Evolutionary conservation across 2,888 invertebrate genomes (phyloP).

Genomic region (Toxonevra muliebris): DNA sequence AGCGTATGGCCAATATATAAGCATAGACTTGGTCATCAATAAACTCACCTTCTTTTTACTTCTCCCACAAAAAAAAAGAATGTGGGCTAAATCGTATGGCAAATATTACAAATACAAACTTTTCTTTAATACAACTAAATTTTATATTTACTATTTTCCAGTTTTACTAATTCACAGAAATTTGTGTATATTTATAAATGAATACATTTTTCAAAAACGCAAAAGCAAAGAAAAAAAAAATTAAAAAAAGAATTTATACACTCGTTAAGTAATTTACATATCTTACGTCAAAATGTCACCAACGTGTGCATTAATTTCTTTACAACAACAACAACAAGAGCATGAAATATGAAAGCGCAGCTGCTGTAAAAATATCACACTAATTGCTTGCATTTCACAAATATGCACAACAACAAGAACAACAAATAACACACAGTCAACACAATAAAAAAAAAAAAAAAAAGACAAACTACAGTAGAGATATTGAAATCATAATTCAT

Average conservation of each 20-base stretch:
- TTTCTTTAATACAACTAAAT: too few relatives aligned
- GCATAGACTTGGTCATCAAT: too few relatives aligned
- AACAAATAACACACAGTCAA: constrained; percentile 1
- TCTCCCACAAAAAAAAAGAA: too few relatives aligned
- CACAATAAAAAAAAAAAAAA: not conserved
- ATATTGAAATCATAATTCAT: constrained; percentile 39
- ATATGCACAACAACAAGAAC: constrained; percentile 20
- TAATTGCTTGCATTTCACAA: constrained; percentile 50
- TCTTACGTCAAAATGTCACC: constrained; percentile 42
- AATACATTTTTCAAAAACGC: too few relatives aligned
- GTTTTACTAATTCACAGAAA: too few relatives aligned
- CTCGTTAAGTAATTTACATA: constrained; percentile 45
- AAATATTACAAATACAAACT: too few relatives aligned
- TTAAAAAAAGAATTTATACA: constrained; percentile 31
- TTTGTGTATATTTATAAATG: too few relatives aligned
- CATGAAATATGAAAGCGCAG: constrained; percentile 56
- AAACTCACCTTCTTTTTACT: too few relatives aligned
- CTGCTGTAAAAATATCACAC: constrained; percentile 56
- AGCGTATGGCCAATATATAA: too few relatives aligned
- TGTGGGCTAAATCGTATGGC: too few relatives aligned
- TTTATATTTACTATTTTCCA: too few relatives aligned
- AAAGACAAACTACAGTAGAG: constrained; percentile 4
- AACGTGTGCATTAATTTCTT: constrained; percentile 33
- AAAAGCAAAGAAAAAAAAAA: too few relatives aligned
- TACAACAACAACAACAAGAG: constrained; percentile 13